Base-by-base conservation (phyloP, 2,888 invertebrate genomes). In the Odontocolon sp. region DNA sequence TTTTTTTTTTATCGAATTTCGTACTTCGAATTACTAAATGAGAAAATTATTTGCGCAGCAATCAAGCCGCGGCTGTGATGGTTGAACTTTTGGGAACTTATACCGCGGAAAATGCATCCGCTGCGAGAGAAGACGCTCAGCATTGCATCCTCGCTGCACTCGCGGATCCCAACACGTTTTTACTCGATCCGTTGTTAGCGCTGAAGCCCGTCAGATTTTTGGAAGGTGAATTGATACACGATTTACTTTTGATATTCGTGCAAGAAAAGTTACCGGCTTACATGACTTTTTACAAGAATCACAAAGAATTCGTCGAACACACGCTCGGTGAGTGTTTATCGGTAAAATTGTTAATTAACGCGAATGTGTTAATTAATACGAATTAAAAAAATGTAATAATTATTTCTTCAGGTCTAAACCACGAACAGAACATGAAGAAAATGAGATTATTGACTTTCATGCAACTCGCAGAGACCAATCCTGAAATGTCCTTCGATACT, bases 401-500 rank as follows among this genome's bases (percentile, higher is more conserved):
- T 14, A 18, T 28, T 50, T 57, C 56, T 68, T 3, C 64, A 93
- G 95, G 98, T 50, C 91, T 99, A 56, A 96, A 97, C 86, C 98
- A 99, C 89, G 97, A 98, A 85, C 96, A 97, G 86, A 98, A 98
- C 87, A 93, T 98, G 91, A 96, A 97, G 87, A 99, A 99, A 91
- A 99, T 99, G 98, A 94, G 99, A 79, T 92, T 99, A 85, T 90
- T 99, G 66, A 97, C 99, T 0, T 98, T 99, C 89, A 99, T 99
- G 97, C 98, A 98, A 89, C 93, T 99, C 92, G 98, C 99, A 2
- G 99, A 99, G 91, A 95, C 94, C 66, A 95, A 95, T 88, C 95
- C 97, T 21, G 98, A 99, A 91, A 95, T 99, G 91, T 93, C 95
- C n/a, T 99, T 98, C 89, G 95, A 96, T 79, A 94, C 95, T 14